phyloP scores from a whole-genome alignment of 2,797 vertebrate species.

The Etheostoma perlongum region DNA sequence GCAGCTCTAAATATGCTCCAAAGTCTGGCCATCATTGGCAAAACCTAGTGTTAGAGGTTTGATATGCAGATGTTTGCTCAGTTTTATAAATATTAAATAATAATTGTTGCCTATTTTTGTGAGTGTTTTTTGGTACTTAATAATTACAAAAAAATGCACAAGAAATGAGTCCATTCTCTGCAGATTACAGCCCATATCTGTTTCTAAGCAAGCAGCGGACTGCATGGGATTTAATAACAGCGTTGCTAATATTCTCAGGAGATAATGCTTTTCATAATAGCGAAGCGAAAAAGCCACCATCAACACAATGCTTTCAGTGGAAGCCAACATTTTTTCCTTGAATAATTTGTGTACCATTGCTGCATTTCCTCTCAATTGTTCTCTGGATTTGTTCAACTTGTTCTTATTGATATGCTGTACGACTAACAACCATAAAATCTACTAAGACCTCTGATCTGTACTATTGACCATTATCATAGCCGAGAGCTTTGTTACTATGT shows the following conservation, averaged over 20 bases:
- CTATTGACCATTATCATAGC: constrained; percentile 85
- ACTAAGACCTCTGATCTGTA: constrained; percentile 82
- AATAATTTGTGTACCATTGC: constrained; percentile 64
- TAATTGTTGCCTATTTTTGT: constrained; percentile 41
- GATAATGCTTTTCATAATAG: constrained; percentile 57
- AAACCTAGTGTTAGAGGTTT: constrained; percentile 21
- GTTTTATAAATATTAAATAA: constrained; percentile 50
- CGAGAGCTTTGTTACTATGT: constrained; percentile 78
- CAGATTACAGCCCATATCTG: constrained; percentile 65
- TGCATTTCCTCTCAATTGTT: constrained; percentile 68
- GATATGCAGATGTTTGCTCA: constrained; percentile 33
- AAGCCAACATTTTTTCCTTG: constrained; percentile 54
- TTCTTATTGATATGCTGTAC: constrained; percentile 79
- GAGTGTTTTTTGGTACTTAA: constrained; percentile 24
- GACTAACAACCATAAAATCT: constrained; percentile 80
- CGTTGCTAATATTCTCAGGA: constrained; percentile 59
- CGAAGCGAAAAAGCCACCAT: constrained; percentile 44
- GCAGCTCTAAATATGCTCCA: not conserved
- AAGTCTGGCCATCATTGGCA: not conserved
- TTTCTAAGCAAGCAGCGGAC: constrained; percentile 59
- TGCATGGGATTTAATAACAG: constrained; percentile 69
- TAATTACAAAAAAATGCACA: constrained; percentile 47
- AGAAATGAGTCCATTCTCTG: constrained; percentile 49
- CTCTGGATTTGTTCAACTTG: constrained; percentile 76
- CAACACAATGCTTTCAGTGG: constrained; percentile 40